Evolutionary conservation across 2,113 vertebrate species (phyloP).

Genomic region (Epinephelus fuscoguttatus): DNA sequence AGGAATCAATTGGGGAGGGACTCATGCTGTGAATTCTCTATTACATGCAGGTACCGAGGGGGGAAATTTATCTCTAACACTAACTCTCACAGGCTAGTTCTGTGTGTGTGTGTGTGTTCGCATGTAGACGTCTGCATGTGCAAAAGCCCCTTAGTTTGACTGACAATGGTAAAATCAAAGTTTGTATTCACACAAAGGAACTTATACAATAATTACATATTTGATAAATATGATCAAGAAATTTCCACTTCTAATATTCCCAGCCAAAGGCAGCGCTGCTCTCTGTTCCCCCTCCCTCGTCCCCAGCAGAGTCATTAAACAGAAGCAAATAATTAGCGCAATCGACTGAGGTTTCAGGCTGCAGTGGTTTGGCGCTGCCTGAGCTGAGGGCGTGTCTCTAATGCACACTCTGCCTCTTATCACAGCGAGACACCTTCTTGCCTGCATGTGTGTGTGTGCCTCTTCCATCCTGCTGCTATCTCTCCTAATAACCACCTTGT

Average conservation of each 20-base stretch:
- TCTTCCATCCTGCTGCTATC: conserved; percentile 41
- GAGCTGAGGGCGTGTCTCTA: conserved; percentile 36
- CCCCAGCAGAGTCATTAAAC: conserved; percentile 36
- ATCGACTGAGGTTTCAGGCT: conserved; percentile 42
- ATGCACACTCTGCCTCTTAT: conserved; percentile 53
- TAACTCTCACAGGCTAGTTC: conserved; percentile 37
- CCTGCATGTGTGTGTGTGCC: conserved; percentile 26
- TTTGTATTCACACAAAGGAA: conserved; percentile 2
- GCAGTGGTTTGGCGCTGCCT: conserved; percentile 19
- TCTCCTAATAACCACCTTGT: conserved; percentile 35
- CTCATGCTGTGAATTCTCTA: conserved; percentile 71
- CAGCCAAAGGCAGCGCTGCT: conserved; percentile 33
- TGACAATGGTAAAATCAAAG: background rate
- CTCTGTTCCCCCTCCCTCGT: conserved; percentile 20
- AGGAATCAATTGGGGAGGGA: conserved; percentile 51
- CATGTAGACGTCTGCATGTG: too few relatives aligned
- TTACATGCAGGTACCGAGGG: conserved; percentile 59
- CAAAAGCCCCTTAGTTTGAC: conserved; percentile 4
- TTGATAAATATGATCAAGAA: conserved; percentile 20
- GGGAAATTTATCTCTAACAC: conserved; percentile 36
- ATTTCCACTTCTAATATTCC: background rate
- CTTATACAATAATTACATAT: conserved; percentile 19
- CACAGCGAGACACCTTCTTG: conserved; percentile 53
- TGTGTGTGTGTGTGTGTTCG: background rate
- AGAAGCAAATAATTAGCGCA: conserved; percentile 51